Percentiles rank a stretch among this genome's conserved stretches.
Evolutionary conservation across 2,113 vertebrate species (phyloP).

Genomic region (Empidonax traillii): DNA sequence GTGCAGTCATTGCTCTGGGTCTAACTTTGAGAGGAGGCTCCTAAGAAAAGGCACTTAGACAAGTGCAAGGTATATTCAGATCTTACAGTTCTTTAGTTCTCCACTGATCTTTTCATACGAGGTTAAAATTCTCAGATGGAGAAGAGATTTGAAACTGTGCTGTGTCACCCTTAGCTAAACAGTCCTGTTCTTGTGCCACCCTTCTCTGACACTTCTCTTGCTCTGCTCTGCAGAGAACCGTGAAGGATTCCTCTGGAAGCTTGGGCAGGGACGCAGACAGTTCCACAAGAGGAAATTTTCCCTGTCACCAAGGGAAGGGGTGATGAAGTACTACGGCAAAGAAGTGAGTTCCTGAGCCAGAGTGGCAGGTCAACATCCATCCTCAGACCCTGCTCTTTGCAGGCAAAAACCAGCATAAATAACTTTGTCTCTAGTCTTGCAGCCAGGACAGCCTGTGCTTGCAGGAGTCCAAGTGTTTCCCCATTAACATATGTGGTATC

Average conservation of each 20-base stretch:
- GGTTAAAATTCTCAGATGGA: not conserved
- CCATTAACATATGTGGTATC: not conserved
- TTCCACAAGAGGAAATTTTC: conserved; percentile 88
- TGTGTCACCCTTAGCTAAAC: not conserved
- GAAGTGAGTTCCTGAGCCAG: conserved; percentile 78
- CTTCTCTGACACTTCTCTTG: not conserved
- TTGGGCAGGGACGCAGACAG: conserved; percentile 84
- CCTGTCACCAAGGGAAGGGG: conserved; percentile 85
- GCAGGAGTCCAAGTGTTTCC: not conserved
- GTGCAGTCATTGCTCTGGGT: not conserved
- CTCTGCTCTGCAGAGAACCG: conserved; percentile 76
- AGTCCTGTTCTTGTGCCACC: not conserved
- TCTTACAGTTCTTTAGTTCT: not conserved
- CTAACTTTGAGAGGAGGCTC: not conserved
- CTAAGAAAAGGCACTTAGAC: not conserved
- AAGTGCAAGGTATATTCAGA: not conserved
- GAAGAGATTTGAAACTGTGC: not conserved
- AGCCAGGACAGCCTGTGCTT: not conserved
- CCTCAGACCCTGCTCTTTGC: not conserved
- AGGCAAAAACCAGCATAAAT: not conserved
- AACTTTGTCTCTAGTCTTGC: not conserved
- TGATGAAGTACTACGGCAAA: conserved; percentile 91
- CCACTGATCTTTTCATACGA: not conserved
- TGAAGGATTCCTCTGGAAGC: conserved; percentile 93
- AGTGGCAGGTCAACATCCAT: not conserved